phyloP scores from a whole-genome alignment of 2,113 vertebrate genomes.

The Rhinopithecus roxellana region DNA sequence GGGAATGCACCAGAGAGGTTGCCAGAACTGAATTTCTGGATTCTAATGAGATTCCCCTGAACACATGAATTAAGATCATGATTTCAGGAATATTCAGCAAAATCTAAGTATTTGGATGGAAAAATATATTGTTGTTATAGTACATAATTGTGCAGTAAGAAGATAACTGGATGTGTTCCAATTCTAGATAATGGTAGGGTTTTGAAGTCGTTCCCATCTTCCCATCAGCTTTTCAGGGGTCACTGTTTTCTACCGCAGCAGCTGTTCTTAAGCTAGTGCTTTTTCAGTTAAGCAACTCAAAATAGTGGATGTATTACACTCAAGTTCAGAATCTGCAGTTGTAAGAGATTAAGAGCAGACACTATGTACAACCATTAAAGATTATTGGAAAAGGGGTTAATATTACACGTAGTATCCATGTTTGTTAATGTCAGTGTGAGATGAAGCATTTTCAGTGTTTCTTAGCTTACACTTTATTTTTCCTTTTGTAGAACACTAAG shows the following conservation, averaged over 20 bases:
- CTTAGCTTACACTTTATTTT: constrained; percentile 63
- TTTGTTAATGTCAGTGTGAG: constrained; percentile 23
- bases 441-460: constrained; percentile 48
- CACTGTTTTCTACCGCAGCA: not conserved
- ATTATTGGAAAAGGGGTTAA: constrained; percentile 15
- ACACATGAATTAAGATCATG: not conserved
- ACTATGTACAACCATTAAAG: constrained; percentile 58
- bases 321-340: constrained; percentile 41
- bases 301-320: constrained; percentile 50
- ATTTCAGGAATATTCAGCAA: not conserved
- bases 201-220: not conserved
- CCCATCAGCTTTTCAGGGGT: not conserved
- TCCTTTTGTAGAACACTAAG: constrained; percentile 69
- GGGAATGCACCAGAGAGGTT: not conserved
- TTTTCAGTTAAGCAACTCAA: constrained; percentile 58
- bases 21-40: not conserved
- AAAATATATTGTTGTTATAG: not conserved
- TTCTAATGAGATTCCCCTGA: not conserved
- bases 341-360: constrained; percentile 24
- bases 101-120: not conserved
- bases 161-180: not conserved
- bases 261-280: constrained; percentile 38
- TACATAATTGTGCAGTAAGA: too few relatives aligned
- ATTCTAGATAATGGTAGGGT: not conserved
- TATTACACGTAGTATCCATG: not conserved